These are phyloP conservation scores for Cerceris rybyensis DNA, from an alignment of 2,888 invertebrate genomes.

Conservation along the genomic window DNA sequence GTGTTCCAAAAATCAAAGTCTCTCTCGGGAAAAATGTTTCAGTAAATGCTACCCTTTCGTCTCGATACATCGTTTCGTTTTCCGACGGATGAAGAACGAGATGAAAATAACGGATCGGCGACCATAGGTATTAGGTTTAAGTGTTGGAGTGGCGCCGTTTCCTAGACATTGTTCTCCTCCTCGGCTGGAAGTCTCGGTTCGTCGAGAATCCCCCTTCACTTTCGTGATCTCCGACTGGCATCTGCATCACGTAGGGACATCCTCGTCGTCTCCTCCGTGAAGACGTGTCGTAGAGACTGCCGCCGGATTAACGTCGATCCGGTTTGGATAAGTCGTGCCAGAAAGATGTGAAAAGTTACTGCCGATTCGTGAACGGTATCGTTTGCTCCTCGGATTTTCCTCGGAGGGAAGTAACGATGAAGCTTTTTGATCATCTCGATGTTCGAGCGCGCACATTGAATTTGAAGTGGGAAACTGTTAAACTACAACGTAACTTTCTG, in stretches of 20 bases:
- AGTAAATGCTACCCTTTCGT: not conserved
- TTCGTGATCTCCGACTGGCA: slow-evolving; percentile 39
- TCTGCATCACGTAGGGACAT: slow-evolving; percentile 32
- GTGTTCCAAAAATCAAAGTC: not conserved
- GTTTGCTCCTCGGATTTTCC: not conserved
- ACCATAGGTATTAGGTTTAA: slow-evolving; percentile 50
- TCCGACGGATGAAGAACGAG: slow-evolving; percentile 33
- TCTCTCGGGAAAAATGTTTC: not conserved
- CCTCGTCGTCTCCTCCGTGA: slow-evolving; percentile 10
- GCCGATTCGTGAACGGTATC: not conserved
- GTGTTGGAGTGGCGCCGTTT: slow-evolving; percentile 54
- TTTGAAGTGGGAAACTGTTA: too few species aligned
- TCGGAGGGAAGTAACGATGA: not conserved
- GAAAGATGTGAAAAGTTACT: slow-evolving; percentile 24
- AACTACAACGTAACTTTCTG: too few species aligned
- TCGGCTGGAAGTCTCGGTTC: slow-evolving; percentile 1
- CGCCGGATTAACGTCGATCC: slow-evolving; percentile 33
- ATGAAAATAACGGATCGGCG: slow-evolving; percentile 38
- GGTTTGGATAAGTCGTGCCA: slow-evolving; percentile 3
- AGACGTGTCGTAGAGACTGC: slow-evolving; percentile 25
- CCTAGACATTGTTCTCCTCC: slow-evolving; percentile 34
- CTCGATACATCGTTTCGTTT: slow-evolving; percentile 16
- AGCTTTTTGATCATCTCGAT: too few species aligned
- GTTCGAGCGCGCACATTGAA: too few species aligned
- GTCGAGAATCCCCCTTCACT: slow-evolving; percentile 17